phyloP scores from a whole-genome alignment of 2,797 vertebrate genomes.

The Ptychobarbus kaznakovi region DNA sequence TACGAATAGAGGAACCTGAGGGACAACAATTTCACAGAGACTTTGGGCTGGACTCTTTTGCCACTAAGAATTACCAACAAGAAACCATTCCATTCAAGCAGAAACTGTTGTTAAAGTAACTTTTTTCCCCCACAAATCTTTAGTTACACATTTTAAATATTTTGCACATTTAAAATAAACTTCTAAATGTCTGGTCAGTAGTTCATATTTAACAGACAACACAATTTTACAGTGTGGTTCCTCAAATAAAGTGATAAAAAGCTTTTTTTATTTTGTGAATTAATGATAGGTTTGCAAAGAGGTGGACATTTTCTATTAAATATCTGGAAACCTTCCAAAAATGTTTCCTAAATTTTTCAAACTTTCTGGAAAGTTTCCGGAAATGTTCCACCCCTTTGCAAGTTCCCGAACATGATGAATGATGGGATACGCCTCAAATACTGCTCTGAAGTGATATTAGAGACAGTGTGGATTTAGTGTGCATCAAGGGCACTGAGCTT shows the following conservation, averaged over 20 bases:
- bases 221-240: neutral
- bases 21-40: neutral
- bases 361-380: too few relatives aligned
- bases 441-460: too few relatives aligned
- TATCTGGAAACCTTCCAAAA: neutral
- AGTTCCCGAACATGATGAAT: too few relatives aligned
- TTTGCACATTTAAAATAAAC: neutral
- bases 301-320: neutral
- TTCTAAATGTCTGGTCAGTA: neutral
- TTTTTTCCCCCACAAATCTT: neutral
- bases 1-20: neutral
- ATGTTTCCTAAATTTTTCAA: too few relatives aligned
- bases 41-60: neutral
- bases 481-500: too few relatives aligned
- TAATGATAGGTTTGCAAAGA: neutral
- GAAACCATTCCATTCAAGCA: neutral
- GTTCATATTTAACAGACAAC: neutral
- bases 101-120: neutral
- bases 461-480: too few relatives aligned
- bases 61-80: neutral
- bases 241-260: neutral
- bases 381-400: too few relatives aligned
- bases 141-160: neutral
- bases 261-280: neutral
- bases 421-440: too few relatives aligned